Conservation (phyloP, 2,888 invertebrate species). For the Autographa gamma region DNA sequence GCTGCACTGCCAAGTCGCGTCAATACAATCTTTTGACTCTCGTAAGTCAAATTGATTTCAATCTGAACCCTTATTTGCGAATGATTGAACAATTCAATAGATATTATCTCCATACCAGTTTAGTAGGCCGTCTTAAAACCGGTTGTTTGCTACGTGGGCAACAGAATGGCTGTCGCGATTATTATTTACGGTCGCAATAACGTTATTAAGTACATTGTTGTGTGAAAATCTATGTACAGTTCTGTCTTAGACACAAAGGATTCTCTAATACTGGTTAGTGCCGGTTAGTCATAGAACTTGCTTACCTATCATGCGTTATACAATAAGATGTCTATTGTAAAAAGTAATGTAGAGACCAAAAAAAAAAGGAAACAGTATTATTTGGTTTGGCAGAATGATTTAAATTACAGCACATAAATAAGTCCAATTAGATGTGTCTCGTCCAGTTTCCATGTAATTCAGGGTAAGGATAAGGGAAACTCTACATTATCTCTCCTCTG, state of each 20-base stretch:
- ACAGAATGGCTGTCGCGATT: slow-evolving; percentile 6
- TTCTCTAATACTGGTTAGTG: not conserved
- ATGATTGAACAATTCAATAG: slow-evolving; percentile 20
- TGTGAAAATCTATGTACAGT: slow-evolving; percentile 4
- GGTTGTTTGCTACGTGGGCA: slow-evolving; percentile 11
- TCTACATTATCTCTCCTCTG: too few relatives aligned
- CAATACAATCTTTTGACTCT: slow-evolving; percentile 19
- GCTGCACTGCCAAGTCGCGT: too few relatives aligned
- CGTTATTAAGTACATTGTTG: slow-evolving; percentile 1
- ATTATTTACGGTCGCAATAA: not conserved
- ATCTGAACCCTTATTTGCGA: slow-evolving; percentile 12
- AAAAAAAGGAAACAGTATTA: too few relatives aligned
- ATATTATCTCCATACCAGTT: slow-evolving; percentile 18
- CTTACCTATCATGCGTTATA: not conserved
- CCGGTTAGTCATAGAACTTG: not conserved
- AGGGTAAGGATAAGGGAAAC: too few relatives aligned
- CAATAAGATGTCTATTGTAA: too few relatives aligned
- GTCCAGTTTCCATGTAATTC: too few relatives aligned
- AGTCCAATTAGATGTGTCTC: too few relatives aligned
- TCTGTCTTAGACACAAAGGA: not conserved
- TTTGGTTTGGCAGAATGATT: too few relatives aligned
- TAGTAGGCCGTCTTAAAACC: slow-evolving; percentile 13
- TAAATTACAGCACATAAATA: too few relatives aligned
- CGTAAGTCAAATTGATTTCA: slow-evolving; percentile 29
- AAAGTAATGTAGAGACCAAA: too few relatives aligned